Base-by-base conservation (phyloP, 2,797 vertebrate genomes). In the Neomorphus geoffroyi region DNA sequence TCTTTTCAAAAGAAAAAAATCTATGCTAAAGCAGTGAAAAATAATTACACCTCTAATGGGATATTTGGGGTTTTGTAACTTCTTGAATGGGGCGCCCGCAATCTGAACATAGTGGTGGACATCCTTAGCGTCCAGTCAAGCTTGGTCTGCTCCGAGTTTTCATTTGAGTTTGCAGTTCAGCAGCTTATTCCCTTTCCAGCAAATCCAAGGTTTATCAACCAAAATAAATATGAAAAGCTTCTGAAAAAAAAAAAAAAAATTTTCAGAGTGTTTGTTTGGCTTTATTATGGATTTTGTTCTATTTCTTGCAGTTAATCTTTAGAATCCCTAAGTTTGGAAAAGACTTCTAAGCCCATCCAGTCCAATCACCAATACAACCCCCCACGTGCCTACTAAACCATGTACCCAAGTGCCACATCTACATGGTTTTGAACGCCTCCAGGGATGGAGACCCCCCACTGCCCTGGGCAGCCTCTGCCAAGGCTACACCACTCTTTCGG, bases 1-100 rank as follows among this genome's bases (percentile, higher is more conserved):
- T 82, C 81, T 84, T 94, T 97, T 84, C 92, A 91, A 96, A 96
- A 94, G 88, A 70, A 96, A 96, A 97, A 96, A 97, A 96, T 67
- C 94, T 80, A 84, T 14, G 65, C 61, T 94, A 87, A 94, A 84
- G 48, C 74, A 92, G 82, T 84, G 91, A 96, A 97, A 97, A 96
- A 97, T 91, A 94, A 96, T 96, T 94, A 93, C 70, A 97, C 57
- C 91, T 85, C 71, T 85, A 87, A 11, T 0, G 3, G 19, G n/a
- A 62, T 86, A 80, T 71, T 50, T 51, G 41, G 64, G 13, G 9
- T 6, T 71, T 65, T 91, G 37, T 33, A 86, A 39, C 57, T 87
- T 89, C 70, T 90, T 82, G 78, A 92, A 81, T 7, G 17, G 85
- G 61, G 33, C 67, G 87, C 53, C 79, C 64, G 75, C 54, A n/a